Conservation (phyloP, 2,797 vertebrate genomes). For the Spea hammondii region DNA sequence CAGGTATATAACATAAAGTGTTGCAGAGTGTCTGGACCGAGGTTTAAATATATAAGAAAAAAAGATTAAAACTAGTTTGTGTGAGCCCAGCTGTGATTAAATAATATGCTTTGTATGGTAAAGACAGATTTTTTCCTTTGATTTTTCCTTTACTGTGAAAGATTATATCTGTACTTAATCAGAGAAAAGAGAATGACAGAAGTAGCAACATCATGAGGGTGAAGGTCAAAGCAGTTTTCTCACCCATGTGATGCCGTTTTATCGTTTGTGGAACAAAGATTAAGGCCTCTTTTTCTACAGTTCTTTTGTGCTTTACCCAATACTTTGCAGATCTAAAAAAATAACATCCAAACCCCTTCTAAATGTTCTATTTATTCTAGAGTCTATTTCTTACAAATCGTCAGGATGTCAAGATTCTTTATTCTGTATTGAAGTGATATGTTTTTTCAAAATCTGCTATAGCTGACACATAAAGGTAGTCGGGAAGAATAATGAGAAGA, state of each 20-base stretch:
- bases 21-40: neutral
- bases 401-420: slow-evolving; percentile 63
- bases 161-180: slow-evolving; percentile 76
- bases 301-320: slow-evolving; percentile 73
- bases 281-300: slow-evolving; percentile 63
- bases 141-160: slow-evolving; percentile 72
- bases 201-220: slow-evolving; percentile 67
- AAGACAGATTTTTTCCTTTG: slow-evolving; percentile 73
- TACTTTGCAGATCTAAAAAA: slow-evolving; percentile 73
- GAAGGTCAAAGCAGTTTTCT: slow-evolving; percentile 78
- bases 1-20: slow-evolving; percentile 41
- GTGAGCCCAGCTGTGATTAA: slow-evolving; percentile 76
- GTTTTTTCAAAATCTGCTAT: slow-evolving; percentile 6
- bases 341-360: slow-evolving; percentile 65
- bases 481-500: slow-evolving; percentile 14
- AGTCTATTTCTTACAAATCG: neutral
- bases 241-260: slow-evolving; percentile 70
- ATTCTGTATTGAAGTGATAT: slow-evolving; percentile 31
- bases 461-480: slow-evolving; percentile 25
- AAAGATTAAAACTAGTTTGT: slow-evolving; percentile 72
- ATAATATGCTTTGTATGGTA: slow-evolving; percentile 75
- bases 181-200: slow-evolving; percentile 71
- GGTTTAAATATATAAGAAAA: slow-evolving; percentile 63
- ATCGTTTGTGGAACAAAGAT: slow-evolving; percentile 75
- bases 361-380: slow-evolving; percentile 67